Conservation (phyloP, 2,888 invertebrate species). For the Chorisops tibialis region DNA sequence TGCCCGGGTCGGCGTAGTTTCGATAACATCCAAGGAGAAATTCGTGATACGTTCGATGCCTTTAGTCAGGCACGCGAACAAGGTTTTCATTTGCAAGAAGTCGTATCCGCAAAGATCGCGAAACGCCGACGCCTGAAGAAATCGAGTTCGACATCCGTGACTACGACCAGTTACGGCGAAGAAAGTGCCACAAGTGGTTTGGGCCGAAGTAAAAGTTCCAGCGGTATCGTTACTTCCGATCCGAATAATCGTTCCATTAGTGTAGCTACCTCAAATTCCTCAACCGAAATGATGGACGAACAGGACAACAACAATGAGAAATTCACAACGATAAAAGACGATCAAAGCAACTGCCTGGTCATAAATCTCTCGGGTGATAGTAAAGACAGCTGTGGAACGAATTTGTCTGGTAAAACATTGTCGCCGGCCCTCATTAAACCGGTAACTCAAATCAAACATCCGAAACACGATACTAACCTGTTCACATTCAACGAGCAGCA, state of each 20-base stretch:
- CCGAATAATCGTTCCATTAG: constrained; percentile 34
- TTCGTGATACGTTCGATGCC: constrained; percentile 58
- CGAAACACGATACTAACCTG: constrained; percentile 3
- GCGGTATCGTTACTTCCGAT: constrained; percentile 35
- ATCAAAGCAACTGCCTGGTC: background rate
- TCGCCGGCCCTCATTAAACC: background rate
- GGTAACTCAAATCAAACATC: background rate
- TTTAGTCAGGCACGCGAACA: constrained; percentile 66
- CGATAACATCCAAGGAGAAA: constrained; percentile 49
- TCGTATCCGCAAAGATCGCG: constrained; percentile 66
- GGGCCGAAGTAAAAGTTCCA: constrained; percentile 43
- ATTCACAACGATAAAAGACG: background rate
- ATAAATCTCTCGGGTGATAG: background rate
- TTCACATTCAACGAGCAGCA: constrained; percentile 13
- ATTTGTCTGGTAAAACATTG: background rate
- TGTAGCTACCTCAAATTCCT: constrained; percentile 28
- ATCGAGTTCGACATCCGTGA: constrained; percentile 37
- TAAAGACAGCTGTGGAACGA: constrained; percentile 8
- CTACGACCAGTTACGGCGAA: constrained; percentile 37
- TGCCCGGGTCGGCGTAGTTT: constrained; percentile 6
- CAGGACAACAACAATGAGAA: constrained; percentile 16
- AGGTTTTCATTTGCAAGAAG: constrained; percentile 72
- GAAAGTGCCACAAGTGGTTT: constrained; percentile 42
- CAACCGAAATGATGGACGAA: constrained; percentile 3
- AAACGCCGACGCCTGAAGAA: constrained; percentile 65